These are phyloP conservation scores for Limanda limanda DNA, from an alignment of 2,113 vertebrate species.

Conservation along the genomic window DNA sequence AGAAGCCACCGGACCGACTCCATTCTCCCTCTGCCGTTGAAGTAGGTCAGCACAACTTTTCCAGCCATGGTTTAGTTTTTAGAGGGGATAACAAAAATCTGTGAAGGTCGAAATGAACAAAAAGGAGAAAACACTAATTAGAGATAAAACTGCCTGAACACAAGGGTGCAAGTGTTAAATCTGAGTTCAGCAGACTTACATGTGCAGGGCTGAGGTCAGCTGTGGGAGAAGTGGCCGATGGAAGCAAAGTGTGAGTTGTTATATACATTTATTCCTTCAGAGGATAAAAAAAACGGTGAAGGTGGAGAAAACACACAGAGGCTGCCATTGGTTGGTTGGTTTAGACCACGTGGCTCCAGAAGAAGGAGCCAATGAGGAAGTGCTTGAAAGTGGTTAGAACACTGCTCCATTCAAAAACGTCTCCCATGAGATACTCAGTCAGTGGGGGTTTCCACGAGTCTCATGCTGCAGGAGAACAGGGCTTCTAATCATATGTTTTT, in stretches of 20 bases:
- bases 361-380: too few relatives aligned
- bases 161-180: not conserved
- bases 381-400: too few relatives aligned
- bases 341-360: too few relatives aligned
- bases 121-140: not conserved
- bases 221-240: not conserved
- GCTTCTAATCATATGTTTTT: too few relatives aligned
- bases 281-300: not conserved
- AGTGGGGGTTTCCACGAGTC: too few relatives aligned
- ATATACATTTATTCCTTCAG: not conserved
- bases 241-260: not conserved
- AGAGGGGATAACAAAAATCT: not conserved
- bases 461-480: too few relatives aligned
- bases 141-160: not conserved
- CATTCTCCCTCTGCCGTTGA: slow-evolving; percentile 91
- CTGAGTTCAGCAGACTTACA: not conserved
- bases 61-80: slow-evolving; percentile 75
- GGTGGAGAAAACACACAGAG: not conserved
- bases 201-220: fast-evolving
- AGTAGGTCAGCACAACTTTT: slow-evolving; percentile 86
- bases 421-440: too few relatives aligned
- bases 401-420: too few relatives aligned
- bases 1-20: slow-evolving; percentile 91
- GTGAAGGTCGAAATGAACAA: not conserved
- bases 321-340: slow-evolving; percentile 31